Conservation (phyloP, 2,113 vertebrate genomes). For the Sylvia atricapilla region DNA sequence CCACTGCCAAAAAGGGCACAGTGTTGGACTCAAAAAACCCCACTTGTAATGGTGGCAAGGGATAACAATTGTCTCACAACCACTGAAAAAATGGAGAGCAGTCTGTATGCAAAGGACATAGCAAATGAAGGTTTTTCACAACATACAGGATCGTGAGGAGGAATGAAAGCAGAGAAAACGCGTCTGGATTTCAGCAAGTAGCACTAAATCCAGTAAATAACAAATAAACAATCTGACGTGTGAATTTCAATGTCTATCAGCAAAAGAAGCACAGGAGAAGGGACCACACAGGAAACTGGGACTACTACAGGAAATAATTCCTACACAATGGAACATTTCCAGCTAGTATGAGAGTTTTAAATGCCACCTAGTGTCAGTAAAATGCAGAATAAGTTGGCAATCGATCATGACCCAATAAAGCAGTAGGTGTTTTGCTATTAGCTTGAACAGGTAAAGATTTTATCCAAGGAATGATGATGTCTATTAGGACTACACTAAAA, state of each 20-base stretch:
- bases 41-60: background rate
- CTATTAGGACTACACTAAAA: background rate
- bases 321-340: background rate
- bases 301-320: background rate
- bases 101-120: background rate
- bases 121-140: background rate
- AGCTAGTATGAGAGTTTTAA: background rate
- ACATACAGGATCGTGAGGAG: rapidly evolving
- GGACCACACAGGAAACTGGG: background rate
- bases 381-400: background rate
- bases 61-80: background rate
- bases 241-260: background rate
- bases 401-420: background rate
- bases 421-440: background rate
- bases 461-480: background rate
- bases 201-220: background rate
- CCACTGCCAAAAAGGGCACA: background rate
- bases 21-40: rapidly evolving
- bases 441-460: background rate
- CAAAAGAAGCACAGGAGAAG: background rate
- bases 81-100: background rate
- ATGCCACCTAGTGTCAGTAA: background rate
- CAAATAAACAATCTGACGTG: background rate
- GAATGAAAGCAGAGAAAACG: background rate
- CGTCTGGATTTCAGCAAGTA: background rate